Base-by-base conservation (phyloP, 1,140 invertebrate genomes). In the Chymomyza costata region DNA sequence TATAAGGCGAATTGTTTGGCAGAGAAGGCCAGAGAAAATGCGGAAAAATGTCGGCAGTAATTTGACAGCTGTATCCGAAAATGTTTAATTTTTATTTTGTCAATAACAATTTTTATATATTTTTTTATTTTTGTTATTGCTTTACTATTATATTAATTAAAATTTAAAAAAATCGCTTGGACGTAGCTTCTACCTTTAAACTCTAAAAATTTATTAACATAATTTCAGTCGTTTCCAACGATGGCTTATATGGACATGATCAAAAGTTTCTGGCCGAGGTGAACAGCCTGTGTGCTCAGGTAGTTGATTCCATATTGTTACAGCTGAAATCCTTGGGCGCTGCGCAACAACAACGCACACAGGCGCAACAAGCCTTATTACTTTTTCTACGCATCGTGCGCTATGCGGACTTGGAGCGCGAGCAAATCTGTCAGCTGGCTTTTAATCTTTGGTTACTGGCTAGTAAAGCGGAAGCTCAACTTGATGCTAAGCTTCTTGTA, bases 221-320 rank as follows among this genome's bases (percentile, higher is more conserved):
- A n/a, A n/a, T n/a, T 52, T 0, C 31, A 84, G 94, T 98, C 43
- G 92, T 97, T 82, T 96, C 96, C 1, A 98, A 98, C 86, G 96
- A 98, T 85, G 89, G 91, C 39, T 86, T 98, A n/a, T 98, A 98
- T 85, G 96, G 95, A 1, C 90, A 91, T 31, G 95, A 97, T 87
- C 89, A 90, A 17, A 94, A 96, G 86, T 98, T 95, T 86, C 86
- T 97, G 7, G 85, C 84, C 2, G 94, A 95, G 87, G 88, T 97
- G 0, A 92, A 95, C 65, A 91, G 90, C 68, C 91, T 97, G 63
- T 92, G 91, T 46, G 89, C 90, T 0, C 91, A 92, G 50, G 86
- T 97, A 37, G 85, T 97, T 6, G 91, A 93, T 61, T 92, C 95
- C 85, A 88, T 97, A 40, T 85, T 97, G 2, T 85, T 87, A 16